Conservation (phyloP, 2,797 vertebrate genomes). For the Ficedula albicollis region DNA sequence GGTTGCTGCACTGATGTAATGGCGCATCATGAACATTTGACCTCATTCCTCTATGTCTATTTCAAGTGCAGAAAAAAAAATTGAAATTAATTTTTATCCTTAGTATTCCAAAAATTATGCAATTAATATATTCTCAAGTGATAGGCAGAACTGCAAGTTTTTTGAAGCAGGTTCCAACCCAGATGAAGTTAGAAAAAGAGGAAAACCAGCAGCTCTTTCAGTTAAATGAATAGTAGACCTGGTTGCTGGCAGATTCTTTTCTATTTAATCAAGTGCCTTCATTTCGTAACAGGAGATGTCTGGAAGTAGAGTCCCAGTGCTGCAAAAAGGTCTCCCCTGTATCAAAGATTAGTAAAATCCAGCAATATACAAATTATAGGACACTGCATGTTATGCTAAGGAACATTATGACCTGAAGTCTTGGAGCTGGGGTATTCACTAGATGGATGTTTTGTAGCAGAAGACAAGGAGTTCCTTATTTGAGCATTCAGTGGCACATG, state of each 20-base stretch:
- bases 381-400: neutral
- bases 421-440: neutral
- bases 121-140: neutral
- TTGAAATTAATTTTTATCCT: neutral
- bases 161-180: neutral
- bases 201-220: neutral
- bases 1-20: neutral
- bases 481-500: neutral
- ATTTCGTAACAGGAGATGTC: fast-evolving
- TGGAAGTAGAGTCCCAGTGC: neutral
- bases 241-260: neutral
- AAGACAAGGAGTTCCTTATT: conserved; percentile 21
- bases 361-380: neutral
- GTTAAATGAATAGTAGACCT: neutral
- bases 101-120: neutral
- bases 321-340: neutral
- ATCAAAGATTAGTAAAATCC: neutral
- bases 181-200: neutral
- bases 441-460: neutral
- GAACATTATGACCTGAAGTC: neutral
- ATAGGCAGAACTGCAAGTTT: neutral
- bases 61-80: neutral
- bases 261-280: neutral
- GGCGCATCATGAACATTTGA: neutral
- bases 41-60: neutral